Evolutionary conservation across 2,797 vertebrate genomes (phyloP).

Genomic region (Oryzias sinensis): DNA sequence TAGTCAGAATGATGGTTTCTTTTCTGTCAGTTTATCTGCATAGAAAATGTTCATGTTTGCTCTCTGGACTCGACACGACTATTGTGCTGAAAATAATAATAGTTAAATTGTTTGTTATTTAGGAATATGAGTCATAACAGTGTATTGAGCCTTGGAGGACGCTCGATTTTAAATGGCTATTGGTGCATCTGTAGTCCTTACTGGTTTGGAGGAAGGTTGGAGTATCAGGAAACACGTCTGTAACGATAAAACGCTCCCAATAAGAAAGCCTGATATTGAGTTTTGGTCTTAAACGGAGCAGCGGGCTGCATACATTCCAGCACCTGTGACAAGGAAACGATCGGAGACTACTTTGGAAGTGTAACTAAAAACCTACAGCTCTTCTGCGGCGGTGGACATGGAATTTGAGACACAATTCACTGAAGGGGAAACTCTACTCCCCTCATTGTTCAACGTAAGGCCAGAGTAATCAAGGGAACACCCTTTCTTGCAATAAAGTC

Average conservation of each 20-base stretch:
- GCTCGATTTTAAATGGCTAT: too few species aligned
- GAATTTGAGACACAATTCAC: constrained; percentile 54
- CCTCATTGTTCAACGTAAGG: constrained; percentile 65
- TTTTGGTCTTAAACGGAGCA: constrained; percentile 54
- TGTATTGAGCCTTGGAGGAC: too few species aligned
- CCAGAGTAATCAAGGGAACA: constrained; percentile 68
- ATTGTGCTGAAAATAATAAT: too few species aligned
- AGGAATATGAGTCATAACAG: too few species aligned
- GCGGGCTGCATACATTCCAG: constrained; percentile 46
- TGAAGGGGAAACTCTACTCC: constrained; percentile 62
- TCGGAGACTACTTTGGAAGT: constrained; percentile 52
- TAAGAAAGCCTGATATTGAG: constrained; percentile 45
- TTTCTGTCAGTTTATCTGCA: constrained; percentile 39
- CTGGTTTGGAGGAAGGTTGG: constrained; percentile 30
- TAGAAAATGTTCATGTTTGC: constrained; percentile 36
- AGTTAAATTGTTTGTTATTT: too few species aligned
- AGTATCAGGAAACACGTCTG: constrained; percentile 39
- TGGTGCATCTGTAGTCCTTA: too few species aligned
- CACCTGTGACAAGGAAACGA: constrained; percentile 52
- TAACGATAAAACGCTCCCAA: constrained; percentile 54
- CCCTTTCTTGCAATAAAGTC: constrained; percentile 69
- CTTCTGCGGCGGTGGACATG: constrained; percentile 42
- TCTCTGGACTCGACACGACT: constrained; percentile 30
- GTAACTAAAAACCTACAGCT: constrained; percentile 60
- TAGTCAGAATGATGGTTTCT: constrained; percentile 24